Base-by-base conservation (phyloP, 2,113 vertebrate species). In the Gambusia holbrooki region DNA sequence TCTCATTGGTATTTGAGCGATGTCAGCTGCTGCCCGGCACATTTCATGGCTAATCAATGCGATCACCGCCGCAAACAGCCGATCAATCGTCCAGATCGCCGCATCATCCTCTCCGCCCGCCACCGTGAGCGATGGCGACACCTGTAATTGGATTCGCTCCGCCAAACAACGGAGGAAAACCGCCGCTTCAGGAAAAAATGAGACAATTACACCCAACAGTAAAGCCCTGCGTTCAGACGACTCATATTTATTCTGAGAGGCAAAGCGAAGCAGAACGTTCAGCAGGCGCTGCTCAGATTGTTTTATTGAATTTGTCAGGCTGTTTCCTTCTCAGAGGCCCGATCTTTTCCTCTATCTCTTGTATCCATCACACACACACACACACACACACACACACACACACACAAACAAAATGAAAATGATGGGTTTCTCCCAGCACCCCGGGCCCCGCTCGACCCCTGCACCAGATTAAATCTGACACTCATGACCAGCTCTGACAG, bases 391-490 rank as follows among this genome's bases (percentile, higher is more conserved):
- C 58, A 77, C 67, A 48, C 72, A 61, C 76, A 83, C 73, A 84
- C 66, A 86, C 81, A 88, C 82, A 83, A 48, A 84, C 80, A 87
- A 71, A 87, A 76, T 82, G 68, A 79, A 79, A 89, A 89, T 89
- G 89, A 93, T 92, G 87, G 89, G 89, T 92, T 89, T 88, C 84
- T 89, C 80, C 61, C 69, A 75, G 74, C 79, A 84, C 89, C 86
- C 75, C 74, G 28, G 90, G 90, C 90, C 90, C 81, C 58, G 74
- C 71, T 88, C 81, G 92, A 93, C 92, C 93, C 83, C 82, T 74
- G 83, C 79, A 68, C 75, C 90, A 90, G 92, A 94, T 94, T 94
- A 92, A 92, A 92, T 93, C 90, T 91, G 89, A 91, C 86, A 88
- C 90, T 93, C 87, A 68, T 87, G 90, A 92, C 91, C 90, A 63